Percentiles rank a stretch among this genome's conserved stretches.
Evolutionary conservation across 2,797 vertebrate genomes (phyloP).

Genomic region (Tenualosa thibaudeaui): DNA sequence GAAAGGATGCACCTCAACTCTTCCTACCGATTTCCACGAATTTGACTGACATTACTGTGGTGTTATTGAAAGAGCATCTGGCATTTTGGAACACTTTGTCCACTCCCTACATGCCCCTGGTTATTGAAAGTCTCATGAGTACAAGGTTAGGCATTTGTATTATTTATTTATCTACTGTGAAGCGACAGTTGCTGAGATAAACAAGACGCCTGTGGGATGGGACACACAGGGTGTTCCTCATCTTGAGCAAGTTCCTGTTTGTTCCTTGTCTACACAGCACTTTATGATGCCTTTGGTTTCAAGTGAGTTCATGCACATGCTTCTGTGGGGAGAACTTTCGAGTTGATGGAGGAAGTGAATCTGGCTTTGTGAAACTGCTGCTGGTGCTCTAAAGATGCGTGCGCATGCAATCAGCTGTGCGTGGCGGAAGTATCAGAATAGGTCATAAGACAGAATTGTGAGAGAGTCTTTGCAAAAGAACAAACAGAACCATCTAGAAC

Average conservation of each 20-base stretch:
- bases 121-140: neutral
- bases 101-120: neutral
- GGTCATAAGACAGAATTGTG: neutral
- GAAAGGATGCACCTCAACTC: neutral
- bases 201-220: neutral
- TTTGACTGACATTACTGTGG: neutral
- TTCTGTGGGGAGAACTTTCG: neutral
- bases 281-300: neutral
- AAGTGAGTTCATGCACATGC: neutral
- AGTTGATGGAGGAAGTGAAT: conserved; percentile 7
- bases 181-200: neutral
- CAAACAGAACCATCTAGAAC: neutral
- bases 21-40: neutral
- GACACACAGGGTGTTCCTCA: neutral
- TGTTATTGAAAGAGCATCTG: neutral
- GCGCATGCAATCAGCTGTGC: neutral
- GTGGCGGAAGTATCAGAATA: neutral
- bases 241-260: conserved; percentile 17
- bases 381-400: neutral
- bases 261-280: neutral
- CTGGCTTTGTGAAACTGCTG: conserved; percentile 7
- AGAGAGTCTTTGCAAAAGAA: neutral
- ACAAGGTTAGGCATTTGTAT: neutral
- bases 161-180: neutral
- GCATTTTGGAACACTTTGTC: neutral